Evolutionary conservation across 2,113 vertebrate species (phyloP).

Genomic region (Neodon shergylaensis): DNA sequence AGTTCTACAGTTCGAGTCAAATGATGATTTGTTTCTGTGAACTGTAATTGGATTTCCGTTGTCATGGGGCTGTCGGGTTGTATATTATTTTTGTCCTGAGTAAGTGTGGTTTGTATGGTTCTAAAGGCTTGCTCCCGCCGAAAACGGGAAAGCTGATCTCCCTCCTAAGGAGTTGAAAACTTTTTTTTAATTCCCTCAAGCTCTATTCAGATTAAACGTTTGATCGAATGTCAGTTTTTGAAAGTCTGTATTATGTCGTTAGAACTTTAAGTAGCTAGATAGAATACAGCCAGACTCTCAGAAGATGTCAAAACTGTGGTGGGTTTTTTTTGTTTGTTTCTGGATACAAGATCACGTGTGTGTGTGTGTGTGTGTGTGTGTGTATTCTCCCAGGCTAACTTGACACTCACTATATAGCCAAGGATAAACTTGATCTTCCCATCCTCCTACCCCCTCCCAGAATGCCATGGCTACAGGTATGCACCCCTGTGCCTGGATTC

Average conservation of each 20-base stretch:
- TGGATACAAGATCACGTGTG: background rate
- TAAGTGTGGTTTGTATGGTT: constrained; percentile 56
- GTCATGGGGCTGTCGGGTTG: constrained; percentile 60
- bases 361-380: no score
- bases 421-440: background rate
- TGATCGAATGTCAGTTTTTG: constrained; percentile 61
- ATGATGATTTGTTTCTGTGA: constrained; percentile 70
- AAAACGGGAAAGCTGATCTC: constrained; percentile 51
- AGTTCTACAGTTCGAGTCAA: constrained; percentile 3
- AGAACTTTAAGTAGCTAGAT: constrained; percentile 22
- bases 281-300: constrained; percentile 45
- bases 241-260: constrained; percentile 30
- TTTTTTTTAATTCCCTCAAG: constrained; percentile 55
- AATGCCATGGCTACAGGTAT: background rate
- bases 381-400: background rate
- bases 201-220: constrained; percentile 53
- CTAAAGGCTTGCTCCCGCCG: constrained; percentile 48
- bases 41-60: constrained; percentile 74
- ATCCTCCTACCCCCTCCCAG: background rate
- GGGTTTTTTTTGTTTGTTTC: background rate
- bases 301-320: background rate
- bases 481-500: background rate
- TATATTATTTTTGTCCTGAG: constrained; percentile 45
- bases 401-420: background rate
- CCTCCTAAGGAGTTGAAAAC: constrained; percentile 51